Evolutionary conservation across 2,113 vertebrate genomes (phyloP), one percentile per base, ranked within the genome.

Genomic region (Sinocyclocheilus anshuiensis): DNA sequence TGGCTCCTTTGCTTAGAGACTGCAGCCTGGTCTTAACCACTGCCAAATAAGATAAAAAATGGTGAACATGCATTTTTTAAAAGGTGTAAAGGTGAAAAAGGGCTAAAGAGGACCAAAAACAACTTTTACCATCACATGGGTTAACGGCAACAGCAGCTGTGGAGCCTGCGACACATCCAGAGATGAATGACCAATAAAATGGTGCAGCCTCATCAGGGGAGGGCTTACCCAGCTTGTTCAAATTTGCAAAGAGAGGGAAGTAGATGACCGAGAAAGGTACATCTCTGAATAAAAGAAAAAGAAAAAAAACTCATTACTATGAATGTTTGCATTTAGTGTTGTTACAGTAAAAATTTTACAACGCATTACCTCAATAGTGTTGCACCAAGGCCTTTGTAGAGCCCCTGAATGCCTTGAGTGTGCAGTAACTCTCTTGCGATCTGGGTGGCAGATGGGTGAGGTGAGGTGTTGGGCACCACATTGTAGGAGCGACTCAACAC

Each of bases 21-120:
- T 96, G 96, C 83, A 96, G 91, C 55, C 96, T 93, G 0, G 96
- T 96, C 89, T 96, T 96, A 80, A 96, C 93, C 87, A 96, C 96
- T 96, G 86, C 1, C 89, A 81, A 50, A 16, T 79, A 84, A 0
- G 72, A 48, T 71, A 3, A 24, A 81, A 71, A 80, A 67, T 11
- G 26, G 9, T 61, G 13, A 65, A 24, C 12, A 7, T 26, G 16
- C 50, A 63, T 29, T 85, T 24, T 72, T 72, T 45, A 4, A 45
- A 45, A 45, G 42, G 42, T 45, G 42, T 11, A 10, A 11, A 45
- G 1, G 42, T 4, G 0, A 24, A 26, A 67, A 16, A 42, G 9
- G 33, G 16, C 6, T 71, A 9, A 20, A 36, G 33, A 5, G 7
- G 29, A 20, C 39, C 69, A 8, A 71, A 87, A 48, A 63, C 67